phyloP scores from a whole-genome alignment of 2,888 invertebrate species.

The Hyppa rectilinea region DNA sequence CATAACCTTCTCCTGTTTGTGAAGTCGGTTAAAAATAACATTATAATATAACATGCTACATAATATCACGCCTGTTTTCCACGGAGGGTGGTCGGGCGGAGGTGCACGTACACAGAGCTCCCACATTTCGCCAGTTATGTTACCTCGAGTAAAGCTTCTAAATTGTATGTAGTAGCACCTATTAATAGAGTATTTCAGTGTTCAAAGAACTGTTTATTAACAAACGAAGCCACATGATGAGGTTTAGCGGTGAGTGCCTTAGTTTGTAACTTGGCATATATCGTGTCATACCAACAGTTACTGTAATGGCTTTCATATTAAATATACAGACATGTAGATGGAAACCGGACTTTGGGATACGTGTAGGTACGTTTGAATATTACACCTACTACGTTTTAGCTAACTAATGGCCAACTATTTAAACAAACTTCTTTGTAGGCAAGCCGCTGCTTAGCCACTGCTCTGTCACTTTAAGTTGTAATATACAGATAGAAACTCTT shows the following conservation, averaged over 20 bases:
- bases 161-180: neutral
- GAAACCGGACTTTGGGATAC: neutral
- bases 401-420: neutral
- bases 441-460: too few species aligned
- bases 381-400: neutral
- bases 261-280: neutral
- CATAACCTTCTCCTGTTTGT: neutral
- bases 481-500: too few species aligned
- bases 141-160: too few species aligned
- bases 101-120: too few species aligned
- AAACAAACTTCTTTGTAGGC: too few species aligned
- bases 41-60: too few species aligned
- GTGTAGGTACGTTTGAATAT: neutral
- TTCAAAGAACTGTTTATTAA: neutral
- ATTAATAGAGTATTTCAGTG: neutral
- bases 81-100: too few species aligned
- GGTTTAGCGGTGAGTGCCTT: neutral
- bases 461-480: too few species aligned
- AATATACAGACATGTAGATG: neutral
- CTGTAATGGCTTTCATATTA: slow-evolving; percentile 3
- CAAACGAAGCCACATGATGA: neutral
- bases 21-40: neutral
- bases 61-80: neutral
- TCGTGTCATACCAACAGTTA: neutral
- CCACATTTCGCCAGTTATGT: too few species aligned